Evolutionary conservation across 2,888 invertebrate species (phyloP).

Genomic region (Acleris laterana): DNA sequence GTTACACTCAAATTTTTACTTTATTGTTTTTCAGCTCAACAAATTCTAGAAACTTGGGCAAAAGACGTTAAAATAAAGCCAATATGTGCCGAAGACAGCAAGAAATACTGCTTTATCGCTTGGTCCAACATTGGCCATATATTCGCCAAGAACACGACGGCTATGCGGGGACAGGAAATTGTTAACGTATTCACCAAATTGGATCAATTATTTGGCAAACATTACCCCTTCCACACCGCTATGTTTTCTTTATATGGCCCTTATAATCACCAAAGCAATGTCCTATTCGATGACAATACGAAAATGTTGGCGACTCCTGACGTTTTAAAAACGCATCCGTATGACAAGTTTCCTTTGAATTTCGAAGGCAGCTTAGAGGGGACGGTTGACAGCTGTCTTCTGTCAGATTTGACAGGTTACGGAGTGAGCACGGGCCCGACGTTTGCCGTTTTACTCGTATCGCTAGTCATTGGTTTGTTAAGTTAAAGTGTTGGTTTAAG

Average conservation of each 20-base stretch:
- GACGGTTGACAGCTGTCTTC: conserved; percentile 52
- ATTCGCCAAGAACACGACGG: conserved; percentile 84
- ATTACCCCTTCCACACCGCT: conserved; percentile 78
- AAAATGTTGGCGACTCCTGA: conserved; percentile 58
- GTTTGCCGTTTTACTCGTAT: conserved; percentile 56
- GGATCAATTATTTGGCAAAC: conserved; percentile 88
- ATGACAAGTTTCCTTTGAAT: conserved; percentile 66
- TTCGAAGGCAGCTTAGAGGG: conserved; percentile 63
- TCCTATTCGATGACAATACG: conserved; percentile 87
- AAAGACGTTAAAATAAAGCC: conserved; percentile 71
- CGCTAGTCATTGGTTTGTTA: conserved; percentile 45
- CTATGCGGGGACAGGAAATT: conserved; percentile 87
- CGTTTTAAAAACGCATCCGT: conserved; percentile 64
- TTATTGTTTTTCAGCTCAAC: conserved; percentile 49
- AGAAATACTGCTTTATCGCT: conserved; percentile 85
- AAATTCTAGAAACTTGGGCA: conserved; percentile 75
- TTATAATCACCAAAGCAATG: conserved; percentile 86
- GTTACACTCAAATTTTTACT: conserved; percentile 8
- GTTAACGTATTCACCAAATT: conserved; percentile 88
- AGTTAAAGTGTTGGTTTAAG: background rate
- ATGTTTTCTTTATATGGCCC: conserved; percentile 89
- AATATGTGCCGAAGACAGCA: conserved; percentile 84
- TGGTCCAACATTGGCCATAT: conserved; percentile 89
- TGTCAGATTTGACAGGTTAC: conserved; percentile 53
- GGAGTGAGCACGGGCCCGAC: conserved; percentile 53